A percentile compares a stretch with the other conserved stretches of the same genome.
Conservation (phyloP, 2,888 invertebrate species). For the Latheticus oryzae region DNA sequence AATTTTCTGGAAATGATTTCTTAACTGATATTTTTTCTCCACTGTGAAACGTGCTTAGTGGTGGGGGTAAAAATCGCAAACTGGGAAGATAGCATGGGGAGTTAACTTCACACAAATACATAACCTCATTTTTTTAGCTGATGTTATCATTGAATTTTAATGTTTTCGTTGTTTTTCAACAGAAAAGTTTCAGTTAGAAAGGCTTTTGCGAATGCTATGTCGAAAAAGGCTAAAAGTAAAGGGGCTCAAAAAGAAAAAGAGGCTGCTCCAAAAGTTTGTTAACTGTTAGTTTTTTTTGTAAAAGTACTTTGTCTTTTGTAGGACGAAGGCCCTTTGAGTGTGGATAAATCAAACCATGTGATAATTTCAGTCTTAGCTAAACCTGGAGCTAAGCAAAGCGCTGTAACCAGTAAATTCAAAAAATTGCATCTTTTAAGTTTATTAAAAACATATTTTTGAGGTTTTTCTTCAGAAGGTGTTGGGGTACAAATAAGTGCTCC, state of each 20-base stretch:
- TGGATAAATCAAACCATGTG: slow-evolving; percentile 73
- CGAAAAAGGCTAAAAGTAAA: slow-evolving; percentile 27
- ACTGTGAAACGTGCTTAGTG: too few relatives aligned
- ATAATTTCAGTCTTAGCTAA: slow-evolving; percentile 76
- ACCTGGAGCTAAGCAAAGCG: slow-evolving; percentile 80
- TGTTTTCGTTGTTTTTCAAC: slow-evolving; percentile 14
- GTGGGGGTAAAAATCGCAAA: too few relatives aligned
- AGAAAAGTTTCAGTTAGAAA: slow-evolving; percentile 11
- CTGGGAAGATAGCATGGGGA: too few relatives aligned
- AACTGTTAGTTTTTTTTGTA: not conserved
- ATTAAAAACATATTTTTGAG: slow-evolving; percentile 48
- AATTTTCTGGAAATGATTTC: too few relatives aligned
- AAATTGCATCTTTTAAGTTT: too few relatives aligned
- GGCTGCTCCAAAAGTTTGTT: slow-evolving; percentile 1
- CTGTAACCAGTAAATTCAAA: slow-evolving; percentile 71
- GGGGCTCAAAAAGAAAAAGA: slow-evolving; percentile 19
- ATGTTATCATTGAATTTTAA: not conserved
- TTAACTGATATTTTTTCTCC: too few relatives aligned
- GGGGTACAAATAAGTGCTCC: slow-evolving; percentile 84
- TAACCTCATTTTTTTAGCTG: slow-evolving; percentile 6
- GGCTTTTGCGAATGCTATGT: slow-evolving; percentile 18
- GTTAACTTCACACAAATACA: too few relatives aligned
- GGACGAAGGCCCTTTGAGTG: slow-evolving; percentile 59
- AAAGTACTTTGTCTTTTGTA: slow-evolving; percentile 38
- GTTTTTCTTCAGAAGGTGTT: slow-evolving; percentile 73